Evolutionary conservation across 2,797 vertebrate genomes (phyloP), one percentile per base, ranked within the genome.

Genomic region (Pitangus sulphuratus): DNA sequence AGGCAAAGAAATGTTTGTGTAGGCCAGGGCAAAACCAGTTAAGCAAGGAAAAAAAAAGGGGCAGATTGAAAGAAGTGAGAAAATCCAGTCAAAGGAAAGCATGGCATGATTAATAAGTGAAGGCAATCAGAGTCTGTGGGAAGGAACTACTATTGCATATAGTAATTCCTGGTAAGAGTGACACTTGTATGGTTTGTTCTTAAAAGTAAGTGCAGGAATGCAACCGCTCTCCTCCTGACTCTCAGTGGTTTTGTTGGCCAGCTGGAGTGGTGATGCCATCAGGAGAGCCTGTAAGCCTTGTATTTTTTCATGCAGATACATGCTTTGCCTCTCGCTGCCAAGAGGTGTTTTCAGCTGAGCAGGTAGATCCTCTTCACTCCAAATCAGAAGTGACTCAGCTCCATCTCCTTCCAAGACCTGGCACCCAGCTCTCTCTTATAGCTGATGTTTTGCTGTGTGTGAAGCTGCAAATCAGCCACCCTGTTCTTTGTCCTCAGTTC

Each of bases 1-100:
- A 90, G 68, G 95, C 90, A 95, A 97, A 95, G 91, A 89, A 91
- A 94, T 96, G 94, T 74, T 95, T 97, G 85, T 95, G 87, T 74
- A 93, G 94, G 62, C 60, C 51, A 93, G 42, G 18, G n/a, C 72
- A 58, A 90, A 97, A 97, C 96, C 35, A 57, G 95, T 95, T 95
- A 91, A 93, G n/a, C 96, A 91, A 90, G 94, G 94, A 42, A 91
- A 87, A 78, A 84, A 74, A 76, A 80, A 71, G 28, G 10, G 44
- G 30, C 54, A 93, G 68, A 85, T 50, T 66, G 89, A 87, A 89
- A 87, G 79, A 92, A 84, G 56, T 17, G 42, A 82, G 74, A 86
- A 72, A 90, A 77, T 91, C 78, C 68, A 84, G 20, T 58, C 54
- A 78, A 81, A 85, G 31, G 57, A 92, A 91, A 85, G 35, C 50